Percentiles rank a stretch among this genome's conserved stretches.
Conservation (phyloP, 2,888 invertebrate species). For the Epirrhoe tristata region DNA sequence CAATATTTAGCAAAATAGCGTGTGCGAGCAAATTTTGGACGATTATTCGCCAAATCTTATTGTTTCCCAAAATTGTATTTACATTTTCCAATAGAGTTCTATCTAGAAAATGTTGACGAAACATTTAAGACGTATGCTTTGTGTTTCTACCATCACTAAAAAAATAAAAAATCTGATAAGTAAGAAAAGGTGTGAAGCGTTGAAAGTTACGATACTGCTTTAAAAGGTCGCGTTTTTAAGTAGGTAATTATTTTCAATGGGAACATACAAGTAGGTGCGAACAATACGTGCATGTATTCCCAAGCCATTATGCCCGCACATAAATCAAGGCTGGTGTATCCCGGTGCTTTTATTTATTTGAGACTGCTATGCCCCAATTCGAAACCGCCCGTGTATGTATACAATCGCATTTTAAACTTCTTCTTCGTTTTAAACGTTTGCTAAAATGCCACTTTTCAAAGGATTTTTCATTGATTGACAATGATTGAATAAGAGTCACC, state of each 20-base stretch:
- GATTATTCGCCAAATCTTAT: too few species aligned
- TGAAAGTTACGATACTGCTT: not conserved
- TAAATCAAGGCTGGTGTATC: conserved; percentile 20
- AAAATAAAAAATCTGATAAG: not conserved
- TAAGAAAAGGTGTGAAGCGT: not conserved
- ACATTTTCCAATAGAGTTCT: too few species aligned
- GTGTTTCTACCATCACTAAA: too few species aligned
- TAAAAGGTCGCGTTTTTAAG: not conserved
- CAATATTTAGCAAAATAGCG: too few species aligned
- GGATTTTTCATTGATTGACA: too few species aligned
- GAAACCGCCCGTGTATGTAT: conserved; percentile 9
- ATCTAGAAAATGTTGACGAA: too few species aligned
- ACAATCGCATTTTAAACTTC: conserved; percentile 25
- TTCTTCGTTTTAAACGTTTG: too few species aligned
- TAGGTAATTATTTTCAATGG: not conserved
- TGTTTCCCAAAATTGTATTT: too few species aligned
- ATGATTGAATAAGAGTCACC: too few species aligned
- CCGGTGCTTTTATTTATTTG: conserved; percentile 20
- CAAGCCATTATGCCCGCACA: conserved; percentile 4
- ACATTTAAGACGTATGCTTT: too few species aligned
- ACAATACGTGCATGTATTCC: conserved; percentile 8
- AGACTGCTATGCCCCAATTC: conserved; percentile 16
- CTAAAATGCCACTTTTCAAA: too few species aligned
- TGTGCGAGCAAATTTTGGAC: too few species aligned
- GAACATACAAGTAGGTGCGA: not conserved